Percentiles rank a stretch among this genome's conserved stretches.
These are phyloP conservation scores for Stichodactyla helianthus DNA, from an alignment of 64 coral and sea anemone species.

Conservation along the genomic window DNA sequence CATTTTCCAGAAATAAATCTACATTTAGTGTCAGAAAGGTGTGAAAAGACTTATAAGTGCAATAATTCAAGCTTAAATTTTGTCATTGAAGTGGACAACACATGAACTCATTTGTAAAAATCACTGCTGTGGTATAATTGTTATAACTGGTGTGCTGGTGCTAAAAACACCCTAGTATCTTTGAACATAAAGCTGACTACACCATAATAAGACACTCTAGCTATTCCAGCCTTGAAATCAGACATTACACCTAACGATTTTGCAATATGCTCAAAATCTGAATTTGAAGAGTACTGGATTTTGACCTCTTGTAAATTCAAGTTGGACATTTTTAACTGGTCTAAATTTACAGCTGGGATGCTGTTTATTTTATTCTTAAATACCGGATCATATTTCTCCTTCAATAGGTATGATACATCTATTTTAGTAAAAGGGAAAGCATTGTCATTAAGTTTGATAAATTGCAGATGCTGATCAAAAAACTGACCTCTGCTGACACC, in stretches of 20 bases:
- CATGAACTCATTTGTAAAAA: too few relatives aligned
- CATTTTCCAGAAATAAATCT: too few relatives aligned
- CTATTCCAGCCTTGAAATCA: slow-evolving; percentile 89
- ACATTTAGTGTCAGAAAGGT: too few relatives aligned
- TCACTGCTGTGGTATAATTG: not conserved
- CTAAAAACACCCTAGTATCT: slow-evolving; percentile 55
- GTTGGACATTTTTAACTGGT: slow-evolving; percentile 21
- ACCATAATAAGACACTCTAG: slow-evolving; percentile 80
- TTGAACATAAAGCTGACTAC: slow-evolving; percentile 68
- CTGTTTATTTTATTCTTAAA: slow-evolving; percentile 57
- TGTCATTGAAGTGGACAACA: too few relatives aligned
- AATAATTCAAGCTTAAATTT: too few relatives aligned
- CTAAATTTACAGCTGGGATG: slow-evolving; percentile 53
- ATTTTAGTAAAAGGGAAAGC: slow-evolving; percentile 70
- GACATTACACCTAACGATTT: slow-evolving; percentile 70
- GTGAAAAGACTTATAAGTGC: too few relatives aligned
- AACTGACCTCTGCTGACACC: slow-evolving; percentile 96
- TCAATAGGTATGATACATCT: slow-evolving; percentile 83
- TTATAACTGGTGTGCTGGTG: not conserved
- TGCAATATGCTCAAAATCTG: slow-evolving; percentile 56
- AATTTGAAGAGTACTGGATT: slow-evolving; percentile 60
- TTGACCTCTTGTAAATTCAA: slow-evolving; percentile 47
- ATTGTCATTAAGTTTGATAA: slow-evolving; percentile 86
- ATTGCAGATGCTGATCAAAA: slow-evolving; percentile 90
- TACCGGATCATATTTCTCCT: slow-evolving; percentile 77